Conservation (phyloP, 2,888 invertebrate genomes). For the Tanaodytes sp. region DNA sequence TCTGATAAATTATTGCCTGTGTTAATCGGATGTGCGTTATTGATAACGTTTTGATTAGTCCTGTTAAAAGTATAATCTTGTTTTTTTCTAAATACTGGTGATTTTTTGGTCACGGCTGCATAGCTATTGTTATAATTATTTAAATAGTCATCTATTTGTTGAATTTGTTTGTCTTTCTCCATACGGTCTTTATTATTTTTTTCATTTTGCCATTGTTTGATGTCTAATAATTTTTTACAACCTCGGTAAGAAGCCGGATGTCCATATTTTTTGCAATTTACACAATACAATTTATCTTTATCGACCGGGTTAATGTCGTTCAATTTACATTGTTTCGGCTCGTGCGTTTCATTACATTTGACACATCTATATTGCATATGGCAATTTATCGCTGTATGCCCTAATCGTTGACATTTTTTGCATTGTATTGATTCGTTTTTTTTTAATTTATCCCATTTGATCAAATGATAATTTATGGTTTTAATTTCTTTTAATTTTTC, state of each 20-base stretch:
- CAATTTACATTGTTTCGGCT: slow-evolving; percentile 38
- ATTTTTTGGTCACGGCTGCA: not conserved
- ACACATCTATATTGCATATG: slow-evolving; percentile 46
- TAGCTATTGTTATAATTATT: no score
- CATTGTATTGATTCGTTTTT: slow-evolving; percentile 44
- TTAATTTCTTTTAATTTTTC: slow-evolving; percentile 30
- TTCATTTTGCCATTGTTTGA: not conserved
- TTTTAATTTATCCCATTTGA: slow-evolving; percentile 41
- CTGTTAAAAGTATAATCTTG: no score
- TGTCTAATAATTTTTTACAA: slow-evolving; percentile 19
- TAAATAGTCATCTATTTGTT: not conserved
- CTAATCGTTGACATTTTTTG: slow-evolving; percentile 32
- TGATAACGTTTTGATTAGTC: no score
- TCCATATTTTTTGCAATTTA: slow-evolving; percentile 24
- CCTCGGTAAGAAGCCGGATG: slow-evolving; percentile 50
- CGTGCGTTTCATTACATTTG: slow-evolving; percentile 32
- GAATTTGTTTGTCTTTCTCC: not conserved
- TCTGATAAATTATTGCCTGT: no score
- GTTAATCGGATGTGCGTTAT: no score
- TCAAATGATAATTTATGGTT: slow-evolving; percentile 20
- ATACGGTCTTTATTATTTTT: not conserved
- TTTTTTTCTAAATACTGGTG: no score
- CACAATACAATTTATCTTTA: slow-evolving; percentile 24
- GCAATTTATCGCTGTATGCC: slow-evolving; percentile 45
- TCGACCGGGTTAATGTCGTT: not conserved